Evolutionary conservation across 2,797 vertebrate genomes (phyloP), one percentile per base, ranked within the genome.

Genomic region (Macrochelys suwanniensis): DNA sequence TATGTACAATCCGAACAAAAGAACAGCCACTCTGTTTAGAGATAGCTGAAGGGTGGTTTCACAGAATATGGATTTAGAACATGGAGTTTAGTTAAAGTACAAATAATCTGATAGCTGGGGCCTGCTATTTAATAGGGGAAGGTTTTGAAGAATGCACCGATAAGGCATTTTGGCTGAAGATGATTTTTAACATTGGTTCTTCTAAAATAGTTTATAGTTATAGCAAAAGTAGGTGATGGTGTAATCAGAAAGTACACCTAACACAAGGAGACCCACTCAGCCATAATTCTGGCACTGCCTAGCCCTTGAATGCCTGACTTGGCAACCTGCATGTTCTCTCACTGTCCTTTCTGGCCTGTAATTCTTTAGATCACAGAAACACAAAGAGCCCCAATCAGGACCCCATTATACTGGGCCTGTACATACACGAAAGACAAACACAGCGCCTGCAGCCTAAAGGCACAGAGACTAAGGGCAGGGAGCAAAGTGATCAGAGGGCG

Each of bases 111-210:
- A 85, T 82, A 92, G 37, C 37, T 61, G 17, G 87, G 56, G 51
- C 47, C 47, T 85, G 78, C 71, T 92, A 83, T 83, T 88, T 78
- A 81, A 83, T 78, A 80, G 61, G 59, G 80, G 78, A 80, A 92
- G 23, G 21, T 78, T 92, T 92, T 61, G 74, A 91, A 92, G 81
- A 78, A 95, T 84, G 87, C 77, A 13, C 33, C 82, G 19, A 81
- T 61, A 13, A 31, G 33, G 2, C 37, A 57, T 90, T 90, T 77
- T 71, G 56, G 71, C 47, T 89, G 88, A 61, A 33, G 71, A 88
- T 11, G 89, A 8, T 89, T 92, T 77, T 87, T 50, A 94, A 37
- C 54, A 77, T 68, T 12, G 84, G 82, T 51, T 6, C 2, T n/a
- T 77, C 71, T 83, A 42, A 81, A 91, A 71, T 28, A 61, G 25